phyloP scores from a whole-genome alignment of 2,113 vertebrate species.

The Elgaria multicarinata region DNA sequence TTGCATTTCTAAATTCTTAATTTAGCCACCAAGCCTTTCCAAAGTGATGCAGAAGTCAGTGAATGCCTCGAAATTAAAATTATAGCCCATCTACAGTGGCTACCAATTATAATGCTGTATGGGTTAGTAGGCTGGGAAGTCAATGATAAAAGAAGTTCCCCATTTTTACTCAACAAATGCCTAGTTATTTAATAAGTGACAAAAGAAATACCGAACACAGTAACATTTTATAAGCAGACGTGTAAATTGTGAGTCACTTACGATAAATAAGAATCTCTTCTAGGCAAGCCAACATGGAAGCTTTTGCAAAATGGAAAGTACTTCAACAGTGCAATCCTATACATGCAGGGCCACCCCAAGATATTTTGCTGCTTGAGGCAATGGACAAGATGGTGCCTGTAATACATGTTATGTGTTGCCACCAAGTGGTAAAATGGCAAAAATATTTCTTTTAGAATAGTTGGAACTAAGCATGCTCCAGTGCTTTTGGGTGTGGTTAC shows the following conservation, averaged over 20 bases:
- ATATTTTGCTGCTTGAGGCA: too few species aligned
- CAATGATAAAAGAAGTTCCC: background rate
- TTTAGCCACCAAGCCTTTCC: conserved; percentile 16
- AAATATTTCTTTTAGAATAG: too few species aligned
- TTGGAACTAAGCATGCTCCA: too few species aligned
- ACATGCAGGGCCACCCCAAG: too few species aligned
- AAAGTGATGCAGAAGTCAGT: conserved; percentile 14
- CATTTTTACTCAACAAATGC: background rate
- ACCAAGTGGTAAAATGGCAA: too few species aligned
- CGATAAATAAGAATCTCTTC: background rate
- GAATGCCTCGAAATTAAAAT: conserved; percentile 22
- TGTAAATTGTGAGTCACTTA: background rate
- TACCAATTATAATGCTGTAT: background rate
- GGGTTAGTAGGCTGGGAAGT: background rate
- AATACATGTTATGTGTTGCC: too few species aligned
- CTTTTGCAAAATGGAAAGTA: background rate
- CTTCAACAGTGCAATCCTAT: background rate
- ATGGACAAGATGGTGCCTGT: too few species aligned
- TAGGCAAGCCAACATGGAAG: background rate
- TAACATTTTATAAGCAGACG: background rate
- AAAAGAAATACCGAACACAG: background rate
- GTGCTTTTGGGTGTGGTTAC: too few species aligned
- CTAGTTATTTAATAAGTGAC: background rate
- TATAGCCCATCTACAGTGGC: background rate
- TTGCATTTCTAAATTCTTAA: conserved; percentile 2